Conservation (phyloP, 2,888 invertebrate species). For the Aphrophora alni region DNA sequence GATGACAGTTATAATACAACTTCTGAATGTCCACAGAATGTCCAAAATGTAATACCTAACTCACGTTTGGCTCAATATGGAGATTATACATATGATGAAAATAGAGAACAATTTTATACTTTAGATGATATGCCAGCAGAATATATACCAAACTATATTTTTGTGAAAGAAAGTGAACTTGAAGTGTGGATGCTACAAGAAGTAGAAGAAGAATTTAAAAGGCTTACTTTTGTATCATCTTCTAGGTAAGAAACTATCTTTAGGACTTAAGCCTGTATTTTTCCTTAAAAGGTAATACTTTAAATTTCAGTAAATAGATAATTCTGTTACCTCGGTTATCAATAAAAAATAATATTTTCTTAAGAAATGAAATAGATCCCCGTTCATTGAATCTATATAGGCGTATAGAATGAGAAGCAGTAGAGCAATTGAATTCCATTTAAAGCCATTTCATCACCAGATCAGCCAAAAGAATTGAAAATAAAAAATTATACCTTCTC, state of each 20-base stretch:
- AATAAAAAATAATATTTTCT: too few relatives aligned
- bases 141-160: not conserved
- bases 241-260: constrained; percentile 20
- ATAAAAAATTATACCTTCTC: too few relatives aligned
- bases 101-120: not conserved
- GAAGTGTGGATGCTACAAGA: constrained; percentile 31
- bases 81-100: constrained; percentile 14
- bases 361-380: too few relatives aligned
- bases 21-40: constrained; percentile 9
- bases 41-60: constrained; percentile 17
- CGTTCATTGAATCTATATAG: too few relatives aligned
- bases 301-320: too few relatives aligned
- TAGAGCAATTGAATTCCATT: too few relatives aligned
- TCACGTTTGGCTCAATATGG: constrained; percentile 25
- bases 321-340: too few relatives aligned
- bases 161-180: not conserved
- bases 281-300: too few relatives aligned
- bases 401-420: too few relatives aligned
- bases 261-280: too few relatives aligned
- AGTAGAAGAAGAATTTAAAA: constrained; percentile 29
- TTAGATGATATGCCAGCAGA: not conserved
- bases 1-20: not conserved
- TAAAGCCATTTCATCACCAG: too few relatives aligned
- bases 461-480: too few relatives aligned
- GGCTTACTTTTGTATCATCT: not conserved